Evolutionary conservation across 2,888 invertebrate genomes (phyloP).

Genomic region (Lottia scabra): DNA sequence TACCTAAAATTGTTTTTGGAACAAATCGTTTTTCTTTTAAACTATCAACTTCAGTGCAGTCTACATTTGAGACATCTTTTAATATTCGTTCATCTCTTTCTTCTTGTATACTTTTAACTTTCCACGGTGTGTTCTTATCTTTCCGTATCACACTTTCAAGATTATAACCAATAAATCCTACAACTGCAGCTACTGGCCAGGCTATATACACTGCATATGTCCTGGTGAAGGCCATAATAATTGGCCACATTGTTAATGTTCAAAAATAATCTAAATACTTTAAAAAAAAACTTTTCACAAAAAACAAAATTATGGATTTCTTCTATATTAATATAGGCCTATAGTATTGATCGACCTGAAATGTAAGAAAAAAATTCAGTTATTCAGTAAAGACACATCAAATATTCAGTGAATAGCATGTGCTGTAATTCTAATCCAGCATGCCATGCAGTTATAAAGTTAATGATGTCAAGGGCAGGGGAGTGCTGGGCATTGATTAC

Average conservation of each 20-base stretch:
- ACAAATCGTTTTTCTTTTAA: conserved; percentile 76
- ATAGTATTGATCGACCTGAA: not conserved
- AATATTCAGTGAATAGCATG: too few relatives aligned
- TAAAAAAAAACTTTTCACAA: not conserved
- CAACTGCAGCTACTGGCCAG: conserved; percentile 83
- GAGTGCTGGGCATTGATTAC: too few relatives aligned
- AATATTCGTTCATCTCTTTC: conserved; percentile 78
- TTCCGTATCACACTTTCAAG: conserved; percentile 74
- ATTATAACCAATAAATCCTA: conserved; percentile 90
- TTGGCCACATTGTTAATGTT: conserved; percentile 78
- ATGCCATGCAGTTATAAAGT: too few relatives aligned
- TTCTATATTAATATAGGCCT: not conserved
- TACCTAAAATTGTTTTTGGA: conserved; percentile 71
- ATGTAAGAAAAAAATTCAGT: too few relatives aligned
- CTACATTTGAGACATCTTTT: conserved; percentile 70
- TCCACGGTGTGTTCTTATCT: conserved; percentile 70
- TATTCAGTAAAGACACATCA: too few relatives aligned
- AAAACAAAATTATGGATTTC: not conserved
- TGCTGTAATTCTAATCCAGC: too few relatives aligned
- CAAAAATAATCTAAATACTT: not conserved
- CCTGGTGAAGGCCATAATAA: conserved; percentile 77
- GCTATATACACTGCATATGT: conserved; percentile 84
- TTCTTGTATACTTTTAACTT: conserved; percentile 76
- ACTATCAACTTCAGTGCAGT: conserved; percentile 77
- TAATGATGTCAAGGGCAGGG: too few relatives aligned